Base-by-base conservation (phyloP, 30 jellyfish, hydroid and myxozoan genomes). In the Cassiopea xamachana region DNA sequence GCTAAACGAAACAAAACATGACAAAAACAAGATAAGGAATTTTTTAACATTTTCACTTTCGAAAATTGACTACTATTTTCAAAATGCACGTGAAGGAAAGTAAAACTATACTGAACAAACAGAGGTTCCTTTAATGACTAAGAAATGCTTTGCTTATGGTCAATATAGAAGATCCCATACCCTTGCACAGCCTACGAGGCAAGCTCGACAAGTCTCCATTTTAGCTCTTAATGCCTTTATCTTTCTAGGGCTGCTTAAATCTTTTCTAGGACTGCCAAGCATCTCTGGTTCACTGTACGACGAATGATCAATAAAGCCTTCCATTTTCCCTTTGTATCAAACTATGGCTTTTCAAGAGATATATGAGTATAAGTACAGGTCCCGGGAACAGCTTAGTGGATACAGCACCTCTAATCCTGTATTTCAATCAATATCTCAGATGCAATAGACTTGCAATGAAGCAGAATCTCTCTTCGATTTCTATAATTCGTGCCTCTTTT, bases 181-280 rank as follows among this genome's bases (percentile, higher is more conserved):
- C 95, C 95, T 69, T 48, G 86, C 88, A 79, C 95, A 88, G 15
- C 90, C 95, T 43, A 88, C 95, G 60, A 88, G 84, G 44, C 95
- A 88, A 1, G 95, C 95, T 18, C 95, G 75, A 46, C 95, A 88
- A 19, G 89, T 88, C 59, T 88, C 95, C 95, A 88, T 88, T 87
- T 77, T 75, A 10, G 87, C 93, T 59, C 58, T 58, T 12, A 85
- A 47, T 2, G 87, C 93, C 58, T 73, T 47, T 48, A 85, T 85
- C 71, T 67, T 85, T 39, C 88, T 73, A 6, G 87, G 87, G 79
- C 93, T 73, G 74, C 60, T 85, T 9, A 64, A 6, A 74, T 85
- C 93, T 61, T 85, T 85, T 75, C 93, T 64, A 7, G 87, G 87
- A 69, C 91, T 83, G 86, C 93, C 75, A 7, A 72, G 46, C 82